These are phyloP conservation scores for Salmo trutta DNA, from an alignment of 2,797 vertebrate species.

Conservation along the genomic window DNA sequence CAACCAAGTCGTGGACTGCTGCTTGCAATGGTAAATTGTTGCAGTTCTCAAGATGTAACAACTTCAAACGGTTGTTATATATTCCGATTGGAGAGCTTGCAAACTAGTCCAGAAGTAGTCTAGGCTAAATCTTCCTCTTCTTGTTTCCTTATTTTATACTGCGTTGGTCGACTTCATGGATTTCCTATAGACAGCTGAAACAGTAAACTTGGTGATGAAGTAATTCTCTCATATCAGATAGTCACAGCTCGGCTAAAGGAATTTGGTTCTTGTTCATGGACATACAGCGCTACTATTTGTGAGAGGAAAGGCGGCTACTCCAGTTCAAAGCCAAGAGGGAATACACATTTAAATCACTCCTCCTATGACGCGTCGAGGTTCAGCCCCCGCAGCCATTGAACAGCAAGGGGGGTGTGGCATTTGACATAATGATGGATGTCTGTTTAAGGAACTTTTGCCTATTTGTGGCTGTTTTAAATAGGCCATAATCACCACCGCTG, in stretches of 20 bases:
- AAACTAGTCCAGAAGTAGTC: conserved; percentile 12
- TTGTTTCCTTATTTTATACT: neutral
- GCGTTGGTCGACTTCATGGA: neutral
- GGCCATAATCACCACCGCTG: conserved; percentile 43
- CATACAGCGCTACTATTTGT: neutral
- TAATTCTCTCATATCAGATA: neutral
- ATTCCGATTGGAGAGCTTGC: conserved; percentile 4
- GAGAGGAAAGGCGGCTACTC: neutral
- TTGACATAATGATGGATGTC: conserved; percentile 62
- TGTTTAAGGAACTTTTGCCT: conserved; percentile 48
- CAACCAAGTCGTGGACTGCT: conserved; percentile 1
- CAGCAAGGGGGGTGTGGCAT: conserved; percentile 38
- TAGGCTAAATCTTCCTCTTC: neutral
- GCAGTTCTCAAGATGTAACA: neutral
- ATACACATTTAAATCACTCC: conserved; percentile 43
- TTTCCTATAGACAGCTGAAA: conserved; percentile 3
- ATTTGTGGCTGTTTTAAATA: conserved; percentile 41
- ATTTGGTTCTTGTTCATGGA: neutral
- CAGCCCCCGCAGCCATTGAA: conserved; percentile 40
- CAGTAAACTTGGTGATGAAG: conserved; percentile 3
- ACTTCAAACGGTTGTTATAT: neutral
- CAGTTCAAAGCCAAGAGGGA: conserved; percentile 18
- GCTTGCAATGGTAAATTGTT: neutral
- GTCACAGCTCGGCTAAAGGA: neutral
- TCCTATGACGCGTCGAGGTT: conserved; percentile 46